Evolutionary conservation across 2,888 invertebrate species (phyloP).

Genomic region (Smittia aterrima): DNA sequence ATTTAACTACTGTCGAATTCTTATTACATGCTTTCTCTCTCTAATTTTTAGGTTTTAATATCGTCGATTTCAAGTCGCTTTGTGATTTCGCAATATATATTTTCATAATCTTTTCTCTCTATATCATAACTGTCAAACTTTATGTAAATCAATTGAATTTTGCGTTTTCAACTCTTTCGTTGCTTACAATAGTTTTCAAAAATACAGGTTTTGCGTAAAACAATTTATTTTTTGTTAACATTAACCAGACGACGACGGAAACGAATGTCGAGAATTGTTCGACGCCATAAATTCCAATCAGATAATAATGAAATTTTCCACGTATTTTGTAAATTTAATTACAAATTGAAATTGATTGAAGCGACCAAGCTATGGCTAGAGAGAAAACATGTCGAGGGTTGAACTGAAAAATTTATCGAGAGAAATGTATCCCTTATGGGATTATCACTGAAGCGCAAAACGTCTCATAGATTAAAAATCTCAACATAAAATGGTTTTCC

Average conservation of each 20-base stretch:
- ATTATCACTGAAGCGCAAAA: not conserved
- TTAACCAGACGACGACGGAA: not conserved
- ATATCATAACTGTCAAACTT: too few species aligned
- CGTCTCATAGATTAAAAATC: conserved; percentile 1
- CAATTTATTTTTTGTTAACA: too few species aligned
- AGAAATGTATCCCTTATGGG: not conserved
- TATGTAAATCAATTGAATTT: too few species aligned
- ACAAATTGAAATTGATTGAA: conserved; percentile 40
- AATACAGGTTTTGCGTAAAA: too few species aligned
- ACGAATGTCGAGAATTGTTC: not conserved
- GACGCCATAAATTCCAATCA: conserved; percentile 36
- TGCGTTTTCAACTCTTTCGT: too few species aligned
- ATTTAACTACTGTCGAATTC: not conserved
- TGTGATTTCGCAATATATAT: not conserved
- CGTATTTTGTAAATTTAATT: conserved; percentile 38
- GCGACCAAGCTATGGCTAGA: not conserved
- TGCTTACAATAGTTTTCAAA: too few species aligned
- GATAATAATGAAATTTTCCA: conserved; percentile 35
- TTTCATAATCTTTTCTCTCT: too few species aligned
- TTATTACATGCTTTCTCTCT: too few species aligned
- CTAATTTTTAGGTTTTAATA: too few species aligned
- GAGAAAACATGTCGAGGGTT: not conserved
- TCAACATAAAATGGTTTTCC: not conserved
- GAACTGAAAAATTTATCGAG: not conserved
- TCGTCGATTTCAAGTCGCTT: too few species aligned